phyloP scores from a whole-genome alignment of 2,888 invertebrate species.

The Parthenolecanium corni region DNA sequence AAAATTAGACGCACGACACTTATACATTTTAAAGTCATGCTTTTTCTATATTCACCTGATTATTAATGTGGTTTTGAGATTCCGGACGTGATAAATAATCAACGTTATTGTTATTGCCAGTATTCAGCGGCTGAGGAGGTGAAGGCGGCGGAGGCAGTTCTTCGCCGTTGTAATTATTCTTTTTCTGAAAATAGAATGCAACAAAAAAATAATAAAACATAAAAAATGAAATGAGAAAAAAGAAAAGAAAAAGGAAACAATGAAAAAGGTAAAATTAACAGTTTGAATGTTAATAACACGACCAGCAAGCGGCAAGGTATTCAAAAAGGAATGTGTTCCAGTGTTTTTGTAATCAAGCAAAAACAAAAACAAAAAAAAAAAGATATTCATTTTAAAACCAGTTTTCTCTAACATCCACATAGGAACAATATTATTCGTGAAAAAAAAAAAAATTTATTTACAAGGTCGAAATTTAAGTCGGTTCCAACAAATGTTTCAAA shows the following conservation, averaged over 20 bases:
- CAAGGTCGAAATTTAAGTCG: no score
- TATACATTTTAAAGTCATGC: not conserved
- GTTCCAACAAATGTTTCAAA: no score
- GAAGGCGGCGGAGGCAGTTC: conserved; percentile 30
- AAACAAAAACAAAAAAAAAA: no score
- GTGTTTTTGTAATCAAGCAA: not conserved
- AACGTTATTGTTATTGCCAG: conserved; percentile 4
- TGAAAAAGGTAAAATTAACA: conserved; percentile 35
- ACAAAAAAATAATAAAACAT: conserved; percentile 31
- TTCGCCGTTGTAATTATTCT: conserved; percentile 36
- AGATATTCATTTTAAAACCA: no score
- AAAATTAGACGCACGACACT: not conserved
- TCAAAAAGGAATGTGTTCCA: no score
- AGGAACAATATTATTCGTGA: no score
- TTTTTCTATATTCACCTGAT: not conserved
- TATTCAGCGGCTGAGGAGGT: conserved; percentile 17
- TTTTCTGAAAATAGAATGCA: conserved; percentile 39
- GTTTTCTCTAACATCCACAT: no score
- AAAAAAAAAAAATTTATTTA: no score
- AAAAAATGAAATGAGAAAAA: not conserved
- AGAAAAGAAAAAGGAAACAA: conserved; percentile 32
- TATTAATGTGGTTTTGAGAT: not conserved
- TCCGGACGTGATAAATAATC: not conserved
- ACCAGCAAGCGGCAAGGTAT: no score
- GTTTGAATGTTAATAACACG: no score